Evolutionary conservation across 2,888 invertebrate genomes (phyloP), one percentile per base, ranked within the genome.

Genomic region (Tetropium fuscum): DNA sequence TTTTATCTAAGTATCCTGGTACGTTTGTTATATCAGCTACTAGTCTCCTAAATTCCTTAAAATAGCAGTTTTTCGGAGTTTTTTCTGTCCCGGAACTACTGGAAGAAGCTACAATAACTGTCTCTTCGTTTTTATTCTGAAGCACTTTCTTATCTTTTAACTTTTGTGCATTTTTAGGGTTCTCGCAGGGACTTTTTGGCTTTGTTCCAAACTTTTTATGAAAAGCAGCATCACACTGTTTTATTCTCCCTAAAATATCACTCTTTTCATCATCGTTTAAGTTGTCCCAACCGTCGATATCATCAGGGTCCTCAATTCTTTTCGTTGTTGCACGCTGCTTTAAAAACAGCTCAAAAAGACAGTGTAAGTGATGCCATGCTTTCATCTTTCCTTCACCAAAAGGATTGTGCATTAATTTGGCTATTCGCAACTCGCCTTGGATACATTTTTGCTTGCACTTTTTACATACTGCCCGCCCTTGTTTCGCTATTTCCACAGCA

Each of bases 391-490:
- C 87, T 6, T 85, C 84, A 8, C 86, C 87, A 75, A 93, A 95
- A 0, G 93, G 93, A 80, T 93, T 95, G 0, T 90, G 82, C 2
- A 88, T 86, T 11, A 93, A 66, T 79, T 94, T 95, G 0, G 92
- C 95, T 40, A 95, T 82, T 56, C 95, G 84, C 38, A 94, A 74
- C 58, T 87, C 85, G 15, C 90, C 92, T 74, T 88, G 87, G 0
- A 87, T 87, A 73, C 94, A 90, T 74, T 90, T 90, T 58, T 87
- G 83, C 82, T 95, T 95, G 80, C 95, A 96, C 73, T 91, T 93
- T 80, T 95, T 95, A 77, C 96, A 96, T 8, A 88, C 87, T 0
- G 95, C 91, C 45, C 91, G 85, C 0, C 92, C 92, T 7, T 88
- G 86, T 82, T 94, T 94, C 0, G 94, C 94, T 63, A 90, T 87